Base-by-base conservation (phyloP, 1,140 invertebrate genomes). In the Radopholus similis region DNA sequence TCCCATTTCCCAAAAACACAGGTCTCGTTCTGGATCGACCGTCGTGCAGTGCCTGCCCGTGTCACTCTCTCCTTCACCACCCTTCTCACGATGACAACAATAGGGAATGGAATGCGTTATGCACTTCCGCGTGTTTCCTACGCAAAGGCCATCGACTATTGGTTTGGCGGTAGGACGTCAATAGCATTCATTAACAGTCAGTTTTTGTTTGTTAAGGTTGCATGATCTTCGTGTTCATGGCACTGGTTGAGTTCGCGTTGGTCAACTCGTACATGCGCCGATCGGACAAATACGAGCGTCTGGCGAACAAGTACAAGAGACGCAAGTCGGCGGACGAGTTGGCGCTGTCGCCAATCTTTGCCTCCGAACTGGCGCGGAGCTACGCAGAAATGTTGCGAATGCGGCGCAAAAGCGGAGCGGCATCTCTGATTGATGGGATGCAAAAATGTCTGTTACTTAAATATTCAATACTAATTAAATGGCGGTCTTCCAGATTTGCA, bases 11-110 rank as follows among this genome's bases (percentile, higher is more conserved):
- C 21, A 42, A 38, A 42, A 58, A 58, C n/a, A 42, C 11, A 37
- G 60, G 60, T 65, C 26, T 83, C 79, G 4, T 83, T 83, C 58
- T 83, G 78, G 78, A 81, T 81, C 55, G 77, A 81, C 64, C 60
- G 77, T 15, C 58, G 72, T 70, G 78, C 78, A 21, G 78, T 80
- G 21, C 78, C 78, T 2, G 78, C 78, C 15, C 63, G 78, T n/a
- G 78, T 80, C n/a, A 80, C 79, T 15, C 70, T 80, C 1, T 68
- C 62, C 42, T 80, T 80, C 66, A 80, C 78, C n/a, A 80, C 78
- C 6, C 53, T 80, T 5, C 65, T 80, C 5, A 80, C 78, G 18
- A 59, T 80, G n/a, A 68, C 77, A 8, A 80, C 78, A 11, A 42
- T 80, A 13, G 75, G 72, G 15, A 74, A 74, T 59, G 72, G 72